Percentiles rank a stretch among this genome's conserved stretches.
Conservation (phyloP, 92 coral and sea anemone species). For the Zoanthus gigantus region DNA sequence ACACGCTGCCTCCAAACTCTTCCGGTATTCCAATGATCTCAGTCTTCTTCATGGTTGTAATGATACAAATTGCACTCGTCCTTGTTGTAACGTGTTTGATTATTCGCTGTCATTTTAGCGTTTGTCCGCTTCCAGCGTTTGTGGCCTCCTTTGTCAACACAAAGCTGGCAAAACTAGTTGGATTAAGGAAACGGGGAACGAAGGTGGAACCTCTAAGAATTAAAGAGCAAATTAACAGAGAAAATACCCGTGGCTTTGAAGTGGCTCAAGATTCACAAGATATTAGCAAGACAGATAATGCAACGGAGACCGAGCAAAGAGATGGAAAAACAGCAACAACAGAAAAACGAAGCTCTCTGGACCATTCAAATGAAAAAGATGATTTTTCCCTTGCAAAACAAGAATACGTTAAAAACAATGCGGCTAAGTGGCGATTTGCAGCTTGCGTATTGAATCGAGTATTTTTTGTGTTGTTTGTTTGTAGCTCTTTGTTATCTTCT, state of each 20-base stretch:
- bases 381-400: background rate
- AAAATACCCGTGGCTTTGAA: too few relatives aligned
- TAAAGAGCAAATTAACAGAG: too few relatives aligned
- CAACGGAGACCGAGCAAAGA: too few relatives aligned
- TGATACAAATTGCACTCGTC: slow-evolving; percentile 41
- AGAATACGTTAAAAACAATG: background rate
- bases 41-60: slow-evolving; percentile 30
- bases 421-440: background rate
- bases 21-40: slow-evolving; percentile 47
- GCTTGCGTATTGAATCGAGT: slow-evolving; percentile 7
- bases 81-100: slow-evolving; percentile 39
- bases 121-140: slow-evolving; percentile 4
- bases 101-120: background rate
- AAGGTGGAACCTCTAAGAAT: background rate
- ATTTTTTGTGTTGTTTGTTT: background rate
- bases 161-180: slow-evolving; percentile 7
- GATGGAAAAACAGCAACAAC: background rate
- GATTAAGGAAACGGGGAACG: background rate
- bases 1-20: slow-evolving; percentile 55
- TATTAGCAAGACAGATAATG: too few relatives aligned
- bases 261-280: too few relatives aligned
- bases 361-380: background rate
- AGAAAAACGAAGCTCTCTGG: background rate
- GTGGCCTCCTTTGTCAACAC: background rate
- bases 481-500: background rate